Evolutionary conservation across 2,797 vertebrate genomes (phyloP).

Genomic region (Notolepis coatsorum): DNA sequence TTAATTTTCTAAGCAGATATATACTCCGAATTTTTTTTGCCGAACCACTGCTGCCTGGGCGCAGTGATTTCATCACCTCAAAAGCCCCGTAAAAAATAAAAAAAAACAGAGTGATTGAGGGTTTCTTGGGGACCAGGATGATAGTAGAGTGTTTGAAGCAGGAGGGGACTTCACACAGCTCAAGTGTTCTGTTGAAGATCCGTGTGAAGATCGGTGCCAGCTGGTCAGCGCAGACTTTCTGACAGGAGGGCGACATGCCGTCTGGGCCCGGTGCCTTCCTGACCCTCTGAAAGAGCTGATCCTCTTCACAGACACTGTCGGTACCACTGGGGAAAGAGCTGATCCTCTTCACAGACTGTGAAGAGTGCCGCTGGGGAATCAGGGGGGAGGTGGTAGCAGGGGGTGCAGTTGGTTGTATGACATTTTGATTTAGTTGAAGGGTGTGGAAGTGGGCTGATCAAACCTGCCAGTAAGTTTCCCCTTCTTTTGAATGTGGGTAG

Average conservation of each 20-base stretch:
- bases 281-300: background rate
- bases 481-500: too few relatives aligned
- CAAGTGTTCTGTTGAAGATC: slow-evolving; percentile 42
- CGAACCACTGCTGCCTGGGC: too few relatives aligned
- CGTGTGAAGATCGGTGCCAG: slow-evolving; percentile 34
- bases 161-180: slow-evolving; percentile 19
- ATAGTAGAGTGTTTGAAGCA: slow-evolving; percentile 8
- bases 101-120: slow-evolving; percentile 6
- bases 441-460: background rate
- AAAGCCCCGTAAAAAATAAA: slow-evolving; percentile 4
- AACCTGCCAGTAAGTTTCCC: background rate
- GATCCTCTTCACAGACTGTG: background rate
- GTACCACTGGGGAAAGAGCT: background rate
- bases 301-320: background rate
- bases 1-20: too few relatives aligned
- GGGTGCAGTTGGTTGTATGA: slow-evolving; percentile 2
- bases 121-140: background rate
- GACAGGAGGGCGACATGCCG: slow-evolving; percentile 22
- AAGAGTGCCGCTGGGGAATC: background rate
- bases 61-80: slow-evolving; percentile 10
- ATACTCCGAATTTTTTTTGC: too few relatives aligned
- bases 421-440: slow-evolving; percentile 1
- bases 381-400: slow-evolving; percentile 1
- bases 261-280: slow-evolving; percentile 37
- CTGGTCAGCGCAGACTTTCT: slow-evolving; percentile 49